These are phyloP conservation scores for Pogonognathellus flavescens DNA, from an alignment of 1,140 invertebrate species.

Conservation along the genomic window DNA sequence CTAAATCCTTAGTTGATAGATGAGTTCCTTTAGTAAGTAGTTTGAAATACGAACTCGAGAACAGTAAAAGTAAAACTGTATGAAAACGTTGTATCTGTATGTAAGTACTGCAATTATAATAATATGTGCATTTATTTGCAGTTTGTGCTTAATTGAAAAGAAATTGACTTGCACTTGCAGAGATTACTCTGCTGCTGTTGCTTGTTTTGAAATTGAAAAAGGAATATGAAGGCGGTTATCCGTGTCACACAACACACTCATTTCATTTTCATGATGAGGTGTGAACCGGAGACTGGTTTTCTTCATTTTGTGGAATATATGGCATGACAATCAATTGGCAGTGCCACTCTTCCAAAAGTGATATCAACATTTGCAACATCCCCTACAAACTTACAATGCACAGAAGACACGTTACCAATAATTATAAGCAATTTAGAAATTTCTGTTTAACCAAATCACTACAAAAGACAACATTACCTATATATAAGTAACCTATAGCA, in stretches of 20 bases:
- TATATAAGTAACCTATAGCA: no score
- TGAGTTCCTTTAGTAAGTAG: no score
- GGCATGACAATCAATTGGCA: neutral
- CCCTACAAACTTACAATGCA: neutral
- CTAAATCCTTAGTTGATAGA: no score
- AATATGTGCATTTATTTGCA: no score
- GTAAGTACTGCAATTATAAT: no score
- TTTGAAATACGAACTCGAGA: no score
- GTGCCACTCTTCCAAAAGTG: neutral
- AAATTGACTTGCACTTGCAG: no score
- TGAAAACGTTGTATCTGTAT: no score
- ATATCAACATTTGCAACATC: neutral
- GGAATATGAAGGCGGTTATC: constrained; percentile 28
- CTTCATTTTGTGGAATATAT: neutral
- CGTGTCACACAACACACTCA: neutral
- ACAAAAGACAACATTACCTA: no score
- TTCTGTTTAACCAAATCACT: no score
- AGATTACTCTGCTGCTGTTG: neutral
- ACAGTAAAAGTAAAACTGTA: no score
- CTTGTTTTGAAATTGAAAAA: constrained; percentile 31
- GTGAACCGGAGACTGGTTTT: constrained; percentile 30
- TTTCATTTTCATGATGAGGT: constrained; percentile 32
- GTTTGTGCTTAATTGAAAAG: neutral
- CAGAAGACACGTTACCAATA: neutral
- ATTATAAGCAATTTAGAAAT: neutral